Percentiles rank a stretch among this genome's conserved stretches.
phyloP scores from a whole-genome alignment of 2,113 vertebrate species.

The Toxotes chatareus region DNA sequence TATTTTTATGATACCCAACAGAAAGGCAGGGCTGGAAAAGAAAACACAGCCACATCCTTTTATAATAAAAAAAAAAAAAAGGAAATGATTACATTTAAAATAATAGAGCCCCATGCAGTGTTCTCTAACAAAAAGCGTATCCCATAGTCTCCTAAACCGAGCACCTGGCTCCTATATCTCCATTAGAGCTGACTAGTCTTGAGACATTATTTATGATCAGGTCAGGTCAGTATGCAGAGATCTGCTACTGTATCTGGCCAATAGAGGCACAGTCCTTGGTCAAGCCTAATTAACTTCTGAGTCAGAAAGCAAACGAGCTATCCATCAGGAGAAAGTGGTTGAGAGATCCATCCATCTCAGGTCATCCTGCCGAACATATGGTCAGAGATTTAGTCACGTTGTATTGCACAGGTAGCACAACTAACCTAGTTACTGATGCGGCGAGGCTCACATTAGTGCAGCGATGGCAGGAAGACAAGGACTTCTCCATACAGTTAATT shows the following conservation, averaged over 20 bases:
- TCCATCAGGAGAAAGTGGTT: slow-evolving; percentile 51
- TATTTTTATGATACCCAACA: slow-evolving; percentile 26
- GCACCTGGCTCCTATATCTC: neutral
- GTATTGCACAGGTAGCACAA: slow-evolving; percentile 59
- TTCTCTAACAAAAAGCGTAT: slow-evolving; percentile 14
- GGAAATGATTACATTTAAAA: neutral
- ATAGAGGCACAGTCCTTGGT: slow-evolving; percentile 43
- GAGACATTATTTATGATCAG: slow-evolving; percentile 49
- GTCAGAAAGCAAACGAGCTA: slow-evolving; percentile 63
- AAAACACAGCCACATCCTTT: neutral
- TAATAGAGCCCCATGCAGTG: neutral
- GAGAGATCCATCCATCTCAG: slow-evolving; percentile 56
- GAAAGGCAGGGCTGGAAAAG: neutral
- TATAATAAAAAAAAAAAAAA: neutral
- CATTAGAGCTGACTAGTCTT: slow-evolving; percentile 32
- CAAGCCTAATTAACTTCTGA: slow-evolving; percentile 66
- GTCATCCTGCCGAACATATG: slow-evolving; percentile 25
- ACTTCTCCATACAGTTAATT: slow-evolving; percentile 20
- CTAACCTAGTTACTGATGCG: slow-evolving; percentile 30
- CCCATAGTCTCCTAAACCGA: slow-evolving; percentile 8
- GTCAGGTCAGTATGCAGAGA: slow-evolving; percentile 31
- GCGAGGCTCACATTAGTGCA: slow-evolving; percentile 5
- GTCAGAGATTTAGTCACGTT: slow-evolving; percentile 31
- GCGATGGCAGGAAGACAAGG: neutral
- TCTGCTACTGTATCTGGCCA: slow-evolving; percentile 27